phyloP scores from a whole-genome alignment of 2,113 vertebrate species.

The Athene noctua region DNA sequence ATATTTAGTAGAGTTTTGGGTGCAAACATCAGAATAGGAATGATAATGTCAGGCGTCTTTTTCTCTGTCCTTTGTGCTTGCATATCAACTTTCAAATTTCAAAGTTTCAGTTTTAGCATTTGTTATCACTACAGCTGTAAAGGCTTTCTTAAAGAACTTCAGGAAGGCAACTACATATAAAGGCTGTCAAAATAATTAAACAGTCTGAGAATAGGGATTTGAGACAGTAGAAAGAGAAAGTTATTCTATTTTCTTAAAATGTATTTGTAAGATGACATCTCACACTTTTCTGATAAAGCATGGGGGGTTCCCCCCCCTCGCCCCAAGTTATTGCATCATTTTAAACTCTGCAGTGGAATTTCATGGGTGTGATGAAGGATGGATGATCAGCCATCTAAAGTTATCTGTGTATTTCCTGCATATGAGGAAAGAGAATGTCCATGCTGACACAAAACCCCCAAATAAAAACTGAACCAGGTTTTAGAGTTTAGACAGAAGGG shows the following conservation, averaged over 20 bases:
- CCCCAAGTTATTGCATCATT: background rate
- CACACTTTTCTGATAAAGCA: background rate
- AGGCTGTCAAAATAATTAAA: conserved; percentile 7
- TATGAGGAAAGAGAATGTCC: background rate
- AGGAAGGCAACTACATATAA: background rate
- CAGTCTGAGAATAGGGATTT: background rate
- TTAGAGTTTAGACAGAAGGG: background rate
- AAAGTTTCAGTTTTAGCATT: background rate
- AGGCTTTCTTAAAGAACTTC: background rate
- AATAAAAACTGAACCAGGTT: background rate
- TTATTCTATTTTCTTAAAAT: background rate
- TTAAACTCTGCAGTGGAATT: background rate
- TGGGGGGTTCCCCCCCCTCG: rapidly evolving
- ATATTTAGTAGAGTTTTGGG: background rate
- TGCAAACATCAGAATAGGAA: background rate
- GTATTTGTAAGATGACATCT: background rate
- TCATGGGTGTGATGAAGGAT: background rate
- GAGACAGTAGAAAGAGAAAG: background rate
- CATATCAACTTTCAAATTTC: background rate
- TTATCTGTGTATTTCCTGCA: background rate
- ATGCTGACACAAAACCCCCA: background rate
- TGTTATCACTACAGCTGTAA: background rate
- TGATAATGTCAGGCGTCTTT: background rate
- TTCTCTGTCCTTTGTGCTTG: background rate
- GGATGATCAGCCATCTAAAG: background rate